Conservation (phyloP, 2,888 invertebrate species). For the Tanypteryx hageni region DNA sequence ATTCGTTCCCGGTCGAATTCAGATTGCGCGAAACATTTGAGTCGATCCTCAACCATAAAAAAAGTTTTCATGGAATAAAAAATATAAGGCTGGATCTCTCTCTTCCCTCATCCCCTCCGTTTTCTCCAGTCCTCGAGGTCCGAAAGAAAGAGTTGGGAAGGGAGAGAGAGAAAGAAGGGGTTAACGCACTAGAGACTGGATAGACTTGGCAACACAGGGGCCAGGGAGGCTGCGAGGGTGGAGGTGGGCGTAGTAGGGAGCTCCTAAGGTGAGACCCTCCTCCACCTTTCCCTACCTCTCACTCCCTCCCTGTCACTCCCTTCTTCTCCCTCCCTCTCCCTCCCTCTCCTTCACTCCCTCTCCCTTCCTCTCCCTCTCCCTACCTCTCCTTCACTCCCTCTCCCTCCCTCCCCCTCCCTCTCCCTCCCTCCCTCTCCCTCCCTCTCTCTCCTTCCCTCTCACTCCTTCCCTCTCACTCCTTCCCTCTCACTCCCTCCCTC, state of each 20-base stretch:
- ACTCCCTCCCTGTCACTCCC: background rate
- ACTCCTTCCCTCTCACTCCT: no score
- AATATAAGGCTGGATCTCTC: background rate
- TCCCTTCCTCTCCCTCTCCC: background rate
- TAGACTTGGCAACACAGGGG: conserved; percentile 40
- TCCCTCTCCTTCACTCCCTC: background rate
- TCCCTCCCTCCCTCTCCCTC: background rate
- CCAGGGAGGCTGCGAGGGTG: conserved; percentile 43
- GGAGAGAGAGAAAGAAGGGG: conserved; percentile 2
- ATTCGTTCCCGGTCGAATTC: background rate
- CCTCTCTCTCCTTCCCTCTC: no score
- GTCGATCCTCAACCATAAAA: background rate
- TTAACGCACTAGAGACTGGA: conserved; percentile 37
- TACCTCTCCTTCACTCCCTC: background rate
- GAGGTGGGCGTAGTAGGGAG: conserved; percentile 21
- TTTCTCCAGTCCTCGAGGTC: background rate
- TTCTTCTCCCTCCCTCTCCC: background rate
- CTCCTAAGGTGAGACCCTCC: conserved; percentile 22
- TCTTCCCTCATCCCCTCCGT: background rate
- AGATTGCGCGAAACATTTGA: background rate
- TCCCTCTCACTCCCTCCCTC: background rate
- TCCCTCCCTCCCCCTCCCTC: background rate
- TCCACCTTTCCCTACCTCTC: background rate
- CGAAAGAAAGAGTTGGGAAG: background rate
- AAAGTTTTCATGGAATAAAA: background rate